Conservation (phyloP, 2,888 invertebrate species). For the Acholoe squamosa region DNA sequence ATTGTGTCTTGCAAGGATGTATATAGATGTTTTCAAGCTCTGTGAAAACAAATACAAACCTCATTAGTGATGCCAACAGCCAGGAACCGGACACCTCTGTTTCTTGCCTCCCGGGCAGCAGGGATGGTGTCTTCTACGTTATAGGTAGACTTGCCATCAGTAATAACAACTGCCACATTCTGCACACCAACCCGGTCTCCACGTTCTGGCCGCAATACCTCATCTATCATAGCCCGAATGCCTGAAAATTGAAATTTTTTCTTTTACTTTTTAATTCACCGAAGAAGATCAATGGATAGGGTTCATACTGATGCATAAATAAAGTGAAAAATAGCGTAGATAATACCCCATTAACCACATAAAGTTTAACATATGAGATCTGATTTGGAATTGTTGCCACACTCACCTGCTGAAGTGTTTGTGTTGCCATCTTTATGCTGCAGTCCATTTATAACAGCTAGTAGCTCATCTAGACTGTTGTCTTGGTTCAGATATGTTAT, state of each 20-base stretch:
- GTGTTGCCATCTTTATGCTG: conserved; percentile 22
- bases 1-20: too few relatives aligned
- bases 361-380: too few relatives aligned
- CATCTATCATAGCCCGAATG: neutral
- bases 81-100: neutral
- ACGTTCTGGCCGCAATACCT: neutral
- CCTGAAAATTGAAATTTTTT: neutral
- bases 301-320: too few relatives aligned
- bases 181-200: conserved; percentile 34
- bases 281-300: too few relatives aligned
- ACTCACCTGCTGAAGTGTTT: conserved; percentile 57
- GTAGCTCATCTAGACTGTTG: neutral
- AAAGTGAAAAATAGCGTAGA: too few relatives aligned
- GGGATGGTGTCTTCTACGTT: conserved; percentile 10
- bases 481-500: neutral
- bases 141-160: conserved; percentile 61
- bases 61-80: conserved; percentile 46
- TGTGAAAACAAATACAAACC: neutral
- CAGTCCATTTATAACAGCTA: conserved; percentile 5
- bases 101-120: neutral
- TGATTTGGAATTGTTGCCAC: neutral
- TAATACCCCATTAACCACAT: too few relatives aligned
- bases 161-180: conserved; percentile 57
- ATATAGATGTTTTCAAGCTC: too few relatives aligned
- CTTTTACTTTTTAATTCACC: too few relatives aligned